Conservation (phyloP, 2,888 invertebrate species). For the Osmoderma eremita region DNA sequence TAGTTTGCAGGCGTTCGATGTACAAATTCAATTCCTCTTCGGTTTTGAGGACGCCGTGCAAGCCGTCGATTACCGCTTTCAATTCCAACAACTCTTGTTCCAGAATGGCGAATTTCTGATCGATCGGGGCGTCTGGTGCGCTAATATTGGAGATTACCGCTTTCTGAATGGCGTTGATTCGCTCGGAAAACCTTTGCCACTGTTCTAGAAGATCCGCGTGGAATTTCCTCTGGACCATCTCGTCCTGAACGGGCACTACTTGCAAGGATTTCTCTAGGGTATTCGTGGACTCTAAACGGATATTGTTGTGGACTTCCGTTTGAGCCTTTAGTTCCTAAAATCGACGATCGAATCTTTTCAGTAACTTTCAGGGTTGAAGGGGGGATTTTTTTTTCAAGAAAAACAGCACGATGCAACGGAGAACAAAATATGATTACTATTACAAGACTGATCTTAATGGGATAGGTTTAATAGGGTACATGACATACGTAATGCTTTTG, state of each 20-base stretch:
- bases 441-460: too few relatives aligned
- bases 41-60: conserved; percentile 82
- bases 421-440: too few relatives aligned
- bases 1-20: conserved; percentile 81
- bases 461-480: too few relatives aligned
- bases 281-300: conserved; percentile 77
- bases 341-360: not conserved
- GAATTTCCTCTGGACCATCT: conserved; percentile 82
- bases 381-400: not conserved
- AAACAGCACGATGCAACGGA: too few relatives aligned
- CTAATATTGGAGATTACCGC: conserved; percentile 77
- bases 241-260: conserved; percentile 84
- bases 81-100: conserved; percentile 83
- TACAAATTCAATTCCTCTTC: conserved; percentile 85
- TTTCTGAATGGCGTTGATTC: conserved; percentile 74
- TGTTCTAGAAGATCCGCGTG: conserved; percentile 81
- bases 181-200: conserved; percentile 74
- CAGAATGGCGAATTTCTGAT: conserved; percentile 78
- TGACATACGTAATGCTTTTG: conserved; percentile 3
- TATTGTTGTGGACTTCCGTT: conserved; percentile 83
- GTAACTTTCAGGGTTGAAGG: not conserved
- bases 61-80: conserved; percentile 73
- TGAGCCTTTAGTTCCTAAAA: conserved; percentile 82
- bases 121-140: conserved; percentile 77
- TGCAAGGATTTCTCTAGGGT: conserved; percentile 81